A percentile compares a stretch with the other conserved stretches of the same genome.
phyloP scores from a whole-genome alignment of 64 coral and sea anemone species.

The Porites lutea region DNA sequence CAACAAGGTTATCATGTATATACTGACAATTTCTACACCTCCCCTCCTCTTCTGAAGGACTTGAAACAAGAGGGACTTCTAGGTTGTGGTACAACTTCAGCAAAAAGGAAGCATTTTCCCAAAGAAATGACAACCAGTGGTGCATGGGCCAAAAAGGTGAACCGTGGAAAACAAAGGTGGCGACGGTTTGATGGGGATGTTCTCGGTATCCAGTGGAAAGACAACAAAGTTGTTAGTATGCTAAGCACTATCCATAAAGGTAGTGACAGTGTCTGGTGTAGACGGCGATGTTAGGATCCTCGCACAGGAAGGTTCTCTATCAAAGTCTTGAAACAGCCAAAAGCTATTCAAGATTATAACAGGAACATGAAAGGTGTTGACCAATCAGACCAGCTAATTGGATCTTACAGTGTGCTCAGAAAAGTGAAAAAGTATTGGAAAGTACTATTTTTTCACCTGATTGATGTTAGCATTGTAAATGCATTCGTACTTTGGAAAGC shows the following conservation, averaged over 20 bases:
- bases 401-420: background rate
- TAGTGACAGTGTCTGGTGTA: too few relatives aligned
- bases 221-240: background rate
- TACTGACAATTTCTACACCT: conserved; percentile 45
- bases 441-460: conserved; percentile 20
- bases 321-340: background rate
- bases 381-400: conserved; percentile 27
- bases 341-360: background rate
- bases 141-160: background rate
- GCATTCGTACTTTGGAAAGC: too few relatives aligned
- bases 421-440: conserved; percentile 34
- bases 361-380: conserved; percentile 4
- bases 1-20: background rate
- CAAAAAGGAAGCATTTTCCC: background rate
- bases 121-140: background rate
- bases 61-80: background rate
- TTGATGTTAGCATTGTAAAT: conserved; percentile 38
- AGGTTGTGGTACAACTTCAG: background rate
- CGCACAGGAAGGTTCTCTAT: background rate
- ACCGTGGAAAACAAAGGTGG: conserved; percentile 36
- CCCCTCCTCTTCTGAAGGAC: background rate
- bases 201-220: conserved; percentile 4
- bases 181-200: background rate
- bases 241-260: background rate
- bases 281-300: too few relatives aligned